Base-by-base conservation (phyloP, 2,797 vertebrate species). In the Naso thynnoides region DNA sequence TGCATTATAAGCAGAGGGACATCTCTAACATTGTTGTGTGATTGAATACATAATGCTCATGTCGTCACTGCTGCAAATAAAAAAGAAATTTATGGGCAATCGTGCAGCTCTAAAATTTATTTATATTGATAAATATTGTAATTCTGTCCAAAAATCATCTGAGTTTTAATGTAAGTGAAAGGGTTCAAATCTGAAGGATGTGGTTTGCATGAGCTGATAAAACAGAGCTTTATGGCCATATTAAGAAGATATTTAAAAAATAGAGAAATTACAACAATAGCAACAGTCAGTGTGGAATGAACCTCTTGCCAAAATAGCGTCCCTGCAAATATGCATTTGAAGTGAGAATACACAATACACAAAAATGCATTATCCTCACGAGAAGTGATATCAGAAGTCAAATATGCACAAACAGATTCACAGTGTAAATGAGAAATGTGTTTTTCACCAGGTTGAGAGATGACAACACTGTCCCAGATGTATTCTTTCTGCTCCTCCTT, bases 361-460 rank as follows among this genome's bases (percentile, higher is more conserved):
- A 3, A 1, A 48, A 27, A 10, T 36, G 31, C 31, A 58, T 11
- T n/a, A 11, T 2, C 18, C 27, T 31, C 13, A n/a, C 19, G 6
- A 41, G 31, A 39, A 21, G n/a, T 59, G n/a, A 31, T 36, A 38
- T 27, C 26, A 33, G 14, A 14, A 50, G 18, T 21, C 39, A 7
- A 18, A 42, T 52, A 23, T 24, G 2, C 53, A n/a, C n/a, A 70
- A 14, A 31, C 23, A 8, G 16, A 19, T 21, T 54, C 16, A 23
- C 2, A 21, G 3, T 26, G 16, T 3, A 31, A 11, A 39, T 23
- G 6, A 21, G 6, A 59, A 49, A 72, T 4, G 16, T 9, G 13
- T 53, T 58, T 60, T 21, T 75, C 67, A 91, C 91, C 82, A 57
- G 36, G 0, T 10, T 76, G 31, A 47, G 29, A 42, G 41, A 89